phyloP scores from a whole-genome alignment of 2,888 invertebrate species.

The Agriotes lineatus region DNA sequence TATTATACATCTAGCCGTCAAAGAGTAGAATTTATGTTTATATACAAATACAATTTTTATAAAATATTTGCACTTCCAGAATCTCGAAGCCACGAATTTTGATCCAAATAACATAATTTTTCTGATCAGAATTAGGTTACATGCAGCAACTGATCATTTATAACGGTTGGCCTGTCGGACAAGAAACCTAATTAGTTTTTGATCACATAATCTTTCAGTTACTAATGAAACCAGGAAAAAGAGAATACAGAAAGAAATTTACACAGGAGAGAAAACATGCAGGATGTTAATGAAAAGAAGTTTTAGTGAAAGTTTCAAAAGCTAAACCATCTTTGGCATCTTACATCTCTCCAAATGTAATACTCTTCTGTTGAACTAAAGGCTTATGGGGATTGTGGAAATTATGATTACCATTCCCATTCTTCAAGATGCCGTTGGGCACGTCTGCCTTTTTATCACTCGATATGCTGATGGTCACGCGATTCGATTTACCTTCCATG shows the following conservation, averaged over 20 bases:
- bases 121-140: slow-evolving; percentile 48
- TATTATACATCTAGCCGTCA: slow-evolving; percentile 11
- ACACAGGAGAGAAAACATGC: slow-evolving; percentile 38
- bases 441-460: slow-evolving; percentile 59
- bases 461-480: slow-evolving; percentile 61
- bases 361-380: slow-evolving; percentile 64
- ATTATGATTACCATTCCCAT: slow-evolving; percentile 57
- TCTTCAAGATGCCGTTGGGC: slow-evolving; percentile 70
- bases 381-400: slow-evolving; percentile 55
- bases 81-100: too few species aligned
- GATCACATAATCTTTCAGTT: too few species aligned
- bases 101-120: too few species aligned
- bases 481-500: slow-evolving; percentile 53
- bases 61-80: background rate
- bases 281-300: slow-evolving; percentile 22
- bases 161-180: slow-evolving; percentile 63
- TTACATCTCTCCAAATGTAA: slow-evolving; percentile 68
- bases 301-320: slow-evolving; percentile 30
- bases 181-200: too few species aligned
- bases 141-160: slow-evolving; percentile 58
- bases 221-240: background rate
- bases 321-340: slow-evolving; percentile 40
- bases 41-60: background rate
- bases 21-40: background rate
- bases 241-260: slow-evolving; percentile 29